Percentiles rank a stretch among this genome's conserved stretches.
phyloP scores from a whole-genome alignment of 2,888 invertebrate species.

The Phymatocera aterrima region DNA sequence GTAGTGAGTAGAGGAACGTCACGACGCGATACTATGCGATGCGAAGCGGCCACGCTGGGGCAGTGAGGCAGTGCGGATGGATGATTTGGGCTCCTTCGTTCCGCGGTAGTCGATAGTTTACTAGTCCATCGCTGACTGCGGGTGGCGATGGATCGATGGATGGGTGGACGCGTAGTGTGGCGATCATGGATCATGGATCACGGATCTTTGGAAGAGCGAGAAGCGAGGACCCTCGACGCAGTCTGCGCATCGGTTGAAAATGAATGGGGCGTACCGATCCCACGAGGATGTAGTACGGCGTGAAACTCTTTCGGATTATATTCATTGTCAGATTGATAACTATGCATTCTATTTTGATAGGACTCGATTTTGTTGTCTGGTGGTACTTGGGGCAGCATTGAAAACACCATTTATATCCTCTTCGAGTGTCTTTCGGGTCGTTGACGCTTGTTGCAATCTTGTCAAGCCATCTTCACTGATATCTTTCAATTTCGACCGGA shows the following conservation, averaged over 20 bases:
- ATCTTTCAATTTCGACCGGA: no score
- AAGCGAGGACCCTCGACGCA: no score
- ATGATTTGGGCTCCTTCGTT: neutral
- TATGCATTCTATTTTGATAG: neutral
- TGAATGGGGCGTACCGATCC: slow-evolving; percentile 1
- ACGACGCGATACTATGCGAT: neutral
- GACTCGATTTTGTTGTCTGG: neutral
- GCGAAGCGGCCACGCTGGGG: neutral
- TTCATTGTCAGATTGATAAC: neutral
- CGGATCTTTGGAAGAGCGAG: no score
- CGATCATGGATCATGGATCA: no score
- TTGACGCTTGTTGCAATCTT: no score
- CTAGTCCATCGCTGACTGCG: slow-evolving; percentile 7
- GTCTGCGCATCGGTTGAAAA: neutral
- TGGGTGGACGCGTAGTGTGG: neutral
- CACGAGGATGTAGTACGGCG: neutral
- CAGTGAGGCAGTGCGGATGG: neutral
- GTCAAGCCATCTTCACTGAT: no score
- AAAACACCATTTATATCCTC: no score
- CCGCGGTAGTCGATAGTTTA: neutral
- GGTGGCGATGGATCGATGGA: neutral
- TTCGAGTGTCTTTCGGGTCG: no score
- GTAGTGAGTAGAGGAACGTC: neutral
- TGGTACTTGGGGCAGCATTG: no score
- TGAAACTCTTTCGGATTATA: neutral